Percentiles rank a stretch among this genome's conserved stretches.
phyloP scores from a whole-genome alignment of 2,113 vertebrate species.

The Anas platyrhynchos region DNA sequence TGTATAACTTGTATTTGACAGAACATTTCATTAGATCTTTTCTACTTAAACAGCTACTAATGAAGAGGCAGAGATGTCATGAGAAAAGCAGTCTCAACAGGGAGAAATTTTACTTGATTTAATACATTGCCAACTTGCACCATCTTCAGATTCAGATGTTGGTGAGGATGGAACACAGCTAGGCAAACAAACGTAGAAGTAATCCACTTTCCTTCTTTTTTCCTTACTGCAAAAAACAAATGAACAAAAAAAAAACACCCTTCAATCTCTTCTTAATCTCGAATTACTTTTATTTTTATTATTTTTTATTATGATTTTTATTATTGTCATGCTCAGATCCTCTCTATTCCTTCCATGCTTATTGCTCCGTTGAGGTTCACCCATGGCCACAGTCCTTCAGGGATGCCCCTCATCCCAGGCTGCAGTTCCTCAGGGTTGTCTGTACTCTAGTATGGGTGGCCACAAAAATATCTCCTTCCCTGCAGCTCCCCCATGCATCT shows the following conservation, averaged over 20 bases:
- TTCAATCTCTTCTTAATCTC: neutral
- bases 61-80: neutral
- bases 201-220: neutral
- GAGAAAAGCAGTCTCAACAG: neutral
- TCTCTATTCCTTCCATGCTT: neutral
- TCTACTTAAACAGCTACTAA: neutral
- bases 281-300: neutral
- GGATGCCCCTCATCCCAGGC: neutral
- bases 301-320: neutral
- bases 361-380: neutral
- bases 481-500: rapidly evolving
- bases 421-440: neutral
- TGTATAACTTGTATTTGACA: neutral
- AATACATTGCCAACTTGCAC: neutral
- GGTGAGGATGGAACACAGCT: rapidly evolving
- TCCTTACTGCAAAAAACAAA: neutral
- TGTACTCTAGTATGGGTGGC: no score
- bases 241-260: no score
- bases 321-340: neutral
- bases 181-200: neutral
- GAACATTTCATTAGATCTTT: neutral
- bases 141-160: neutral
- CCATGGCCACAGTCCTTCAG: neutral
- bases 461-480: neutral
- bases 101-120: neutral